Evolutionary conservation across 2,113 vertebrate species (phyloP).

Genomic region (Fulmarus glacialis): DNA sequence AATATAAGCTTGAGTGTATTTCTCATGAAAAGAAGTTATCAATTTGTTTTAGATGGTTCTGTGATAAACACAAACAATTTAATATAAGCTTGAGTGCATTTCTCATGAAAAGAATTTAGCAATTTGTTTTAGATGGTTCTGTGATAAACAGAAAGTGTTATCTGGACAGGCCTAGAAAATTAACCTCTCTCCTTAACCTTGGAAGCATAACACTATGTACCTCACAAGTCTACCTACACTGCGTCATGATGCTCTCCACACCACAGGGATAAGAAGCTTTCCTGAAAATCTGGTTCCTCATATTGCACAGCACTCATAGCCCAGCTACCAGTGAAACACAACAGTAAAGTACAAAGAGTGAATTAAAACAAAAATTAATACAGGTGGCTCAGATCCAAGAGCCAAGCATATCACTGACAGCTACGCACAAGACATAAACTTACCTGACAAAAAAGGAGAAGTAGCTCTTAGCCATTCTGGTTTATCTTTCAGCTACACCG

Average conservation of each 20-base stretch:
- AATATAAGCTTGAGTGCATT: too few relatives aligned
- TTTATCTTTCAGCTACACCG: background rate
- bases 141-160: too few relatives aligned
- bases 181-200: background rate
- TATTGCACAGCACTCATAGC: background rate
- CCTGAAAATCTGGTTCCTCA: background rate
- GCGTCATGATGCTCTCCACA: background rate
- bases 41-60: fast-evolving
- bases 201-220: background rate
- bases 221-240: too few relatives aligned
- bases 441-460: too few relatives aligned
- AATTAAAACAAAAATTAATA: too few relatives aligned
- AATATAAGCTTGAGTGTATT: too few relatives aligned
- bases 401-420: background rate
- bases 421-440: background rate
- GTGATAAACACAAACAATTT: too few relatives aligned
- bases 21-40: fast-evolving
- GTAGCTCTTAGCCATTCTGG: fast-evolving
- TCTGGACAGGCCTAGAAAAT: background rate
- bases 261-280: fast-evolving
- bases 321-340: background rate
- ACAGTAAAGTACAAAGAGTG: background rate
- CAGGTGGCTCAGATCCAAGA: too few relatives aligned
- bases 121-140: fast-evolving
- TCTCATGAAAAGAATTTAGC: fast-evolving